Evolutionary conservation across 2,888 invertebrate genomes (phyloP).

Genomic region (Eupithecia subfuscata): DNA sequence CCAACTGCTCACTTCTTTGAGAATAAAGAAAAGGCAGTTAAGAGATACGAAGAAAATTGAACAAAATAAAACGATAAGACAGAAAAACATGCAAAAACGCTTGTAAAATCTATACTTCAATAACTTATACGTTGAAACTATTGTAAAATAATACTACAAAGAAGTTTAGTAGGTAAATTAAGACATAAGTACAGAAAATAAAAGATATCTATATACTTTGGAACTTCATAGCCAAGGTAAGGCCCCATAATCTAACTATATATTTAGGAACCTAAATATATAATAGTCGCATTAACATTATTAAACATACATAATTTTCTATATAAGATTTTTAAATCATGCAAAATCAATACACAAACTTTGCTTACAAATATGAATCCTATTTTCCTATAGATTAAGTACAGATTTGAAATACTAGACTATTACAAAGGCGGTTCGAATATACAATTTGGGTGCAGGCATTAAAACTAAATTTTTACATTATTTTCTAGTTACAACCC

Average conservation of each 20-base stretch:
- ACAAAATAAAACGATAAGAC: background rate
- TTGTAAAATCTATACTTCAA: background rate
- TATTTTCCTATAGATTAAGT: constrained; percentile 20
- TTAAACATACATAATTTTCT: constrained; percentile 16
- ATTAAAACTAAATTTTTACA: constrained; percentile 27
- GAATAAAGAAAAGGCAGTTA: constrained; percentile 72
- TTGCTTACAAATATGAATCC: constrained; percentile 9
- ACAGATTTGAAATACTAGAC: constrained; percentile 26
- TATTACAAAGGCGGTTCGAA: constrained; percentile 35
- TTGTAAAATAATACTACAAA: constrained; percentile 1
- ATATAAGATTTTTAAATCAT: constrained; percentile 21
- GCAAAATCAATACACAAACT: constrained; percentile 24
- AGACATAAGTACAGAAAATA: background rate
- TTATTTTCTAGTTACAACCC: constrained; percentile 19
- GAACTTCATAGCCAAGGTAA: constrained; percentile 76
- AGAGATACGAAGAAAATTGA: constrained; percentile 16
- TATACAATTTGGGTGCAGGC: constrained; percentile 20
- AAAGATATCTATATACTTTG: constrained; percentile 60
- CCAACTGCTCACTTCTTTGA: constrained; percentile 65
- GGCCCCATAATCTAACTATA: constrained; percentile 67
- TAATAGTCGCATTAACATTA: constrained; percentile 52
- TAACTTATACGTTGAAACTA: background rate
- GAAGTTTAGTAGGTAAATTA: constrained; percentile 10
- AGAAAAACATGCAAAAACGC: background rate
- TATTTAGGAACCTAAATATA: constrained; percentile 73